Base-by-base conservation (phyloP, 2,888 invertebrate genomes). In the Sarcophaga caerulescens region DNA sequence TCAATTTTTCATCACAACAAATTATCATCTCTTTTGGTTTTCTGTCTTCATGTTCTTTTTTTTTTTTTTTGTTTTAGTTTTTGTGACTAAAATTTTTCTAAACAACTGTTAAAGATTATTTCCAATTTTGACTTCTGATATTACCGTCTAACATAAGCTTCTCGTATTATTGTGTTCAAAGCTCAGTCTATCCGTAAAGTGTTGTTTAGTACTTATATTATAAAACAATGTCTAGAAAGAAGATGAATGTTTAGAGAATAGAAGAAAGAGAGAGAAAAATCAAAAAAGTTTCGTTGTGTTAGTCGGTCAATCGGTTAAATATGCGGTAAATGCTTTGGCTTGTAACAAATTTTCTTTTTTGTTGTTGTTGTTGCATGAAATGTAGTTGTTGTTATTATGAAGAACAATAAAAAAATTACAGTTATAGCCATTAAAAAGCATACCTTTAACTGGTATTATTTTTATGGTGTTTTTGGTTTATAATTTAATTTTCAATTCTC, bases 291-390 rank as follows among this genome's bases (percentile, higher is more conserved):
- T 59, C 69, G 60, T 77, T 82, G 73, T 80, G 80, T 85, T 85
- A 83, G 83, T 86, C 85, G 85, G 85, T 86, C 85, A 86, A 77
- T 86, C 83, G 85, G 83, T 86, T 81, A 86, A 83, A 77, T 78
- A 81, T 83, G 77, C 76, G 83, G 85, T 83, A 83, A 85, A 79
- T 83, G 80, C 74, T 83, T 83, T 70, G 47, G 52, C 35, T 80
- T 17, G 12, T 63, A 57, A 79, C 10, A 25, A 14, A 52, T 79
- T 70, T 62, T 76, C 6, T 8, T 63, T 25, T 71, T 81, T 68
- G 21, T 47, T 59, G 0, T 62, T 73, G 19, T 35, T 66, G 11
- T 44, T 59, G 3, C 1, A 68, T 73, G 69, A 19, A 74, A 75
- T 76, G 63, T 70, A 80, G 19, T 73, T 63, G 52, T 47, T 78